Evolutionary conservation across 23 tunicate genomes (phyloP).

Genomic region (Styela plicata): DNA sequence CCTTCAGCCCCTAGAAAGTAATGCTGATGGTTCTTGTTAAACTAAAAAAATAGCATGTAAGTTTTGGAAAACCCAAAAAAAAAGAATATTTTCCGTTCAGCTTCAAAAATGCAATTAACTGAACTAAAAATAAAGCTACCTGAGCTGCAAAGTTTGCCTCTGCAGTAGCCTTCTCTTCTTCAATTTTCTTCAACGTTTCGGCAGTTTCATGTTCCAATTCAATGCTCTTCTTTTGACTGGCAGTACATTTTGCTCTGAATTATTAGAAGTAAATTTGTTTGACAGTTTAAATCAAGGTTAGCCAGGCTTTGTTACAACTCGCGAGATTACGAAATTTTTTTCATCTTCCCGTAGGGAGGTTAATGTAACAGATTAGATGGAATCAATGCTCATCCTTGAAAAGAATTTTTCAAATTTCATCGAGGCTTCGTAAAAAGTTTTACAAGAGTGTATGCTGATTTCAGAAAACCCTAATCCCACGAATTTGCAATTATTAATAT

Average conservation of each 20-base stretch:
- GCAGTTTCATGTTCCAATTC: background rate
- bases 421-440: too few species aligned
- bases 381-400: background rate
- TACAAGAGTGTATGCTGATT: too few species aligned
- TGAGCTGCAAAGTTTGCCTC: conserved; percentile 21
- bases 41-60: too few species aligned
- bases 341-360: too few species aligned
- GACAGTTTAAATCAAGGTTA: too few species aligned
- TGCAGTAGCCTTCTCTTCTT: background rate
- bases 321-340: too few species aligned
- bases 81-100: background rate
- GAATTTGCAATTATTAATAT: too few species aligned
- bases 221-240: background rate
- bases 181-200: conserved; percentile 7
- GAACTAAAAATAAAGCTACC: conserved; percentile 3
- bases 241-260: background rate
- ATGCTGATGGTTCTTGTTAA: too few species aligned
- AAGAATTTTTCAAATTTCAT: background rate
- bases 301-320: too few species aligned
- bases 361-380: background rate
- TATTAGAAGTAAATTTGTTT: background rate
- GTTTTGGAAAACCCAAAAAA: too few species aligned
- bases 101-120: background rate
- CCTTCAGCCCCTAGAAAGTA: too few species aligned
- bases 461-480: too few species aligned